Percentiles rank a stretch among this genome's conserved stretches.
These are phyloP conservation scores for Novumbra hubbsi DNA, from an alignment of 2,797 vertebrate species.

Conservation along the genomic window DNA sequence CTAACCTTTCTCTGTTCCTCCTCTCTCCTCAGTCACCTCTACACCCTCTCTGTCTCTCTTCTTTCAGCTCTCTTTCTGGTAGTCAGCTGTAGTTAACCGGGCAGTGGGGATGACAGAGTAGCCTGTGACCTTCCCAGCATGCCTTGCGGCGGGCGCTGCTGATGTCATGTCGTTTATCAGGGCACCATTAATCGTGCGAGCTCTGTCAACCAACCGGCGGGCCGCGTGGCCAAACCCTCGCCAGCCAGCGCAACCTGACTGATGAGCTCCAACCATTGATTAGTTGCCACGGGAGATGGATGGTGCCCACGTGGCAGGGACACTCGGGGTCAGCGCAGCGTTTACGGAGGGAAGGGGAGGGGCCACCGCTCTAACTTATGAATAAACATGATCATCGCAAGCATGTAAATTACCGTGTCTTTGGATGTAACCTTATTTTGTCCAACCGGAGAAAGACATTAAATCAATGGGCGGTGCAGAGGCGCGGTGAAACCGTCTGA, in stretches of 20 bases:
- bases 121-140: conserved; percentile 74
- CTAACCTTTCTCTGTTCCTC: no score
- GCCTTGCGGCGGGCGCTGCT: conserved; percentile 60
- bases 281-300: conserved; percentile 92
- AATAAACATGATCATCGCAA: conserved; percentile 62
- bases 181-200: conserved; percentile 87
- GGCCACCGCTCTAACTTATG: conserved; percentile 47
- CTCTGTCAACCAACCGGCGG: conserved; percentile 35
- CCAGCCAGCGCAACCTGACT: conserved; percentile 72
- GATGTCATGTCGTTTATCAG: conserved; percentile 81
- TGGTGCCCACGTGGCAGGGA: conserved; percentile 90
- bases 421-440: conserved; percentile 68
- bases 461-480: conserved; percentile 57
- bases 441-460: conserved; percentile 74
- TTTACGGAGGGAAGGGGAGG: conserved; percentile 38
- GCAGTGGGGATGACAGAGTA: conserved; percentile 5
- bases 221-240: conserved; percentile 28
- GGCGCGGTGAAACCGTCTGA: conserved; percentile 8
- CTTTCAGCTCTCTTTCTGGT: not conserved
- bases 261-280: conserved; percentile 94
- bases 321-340: conserved; percentile 83
- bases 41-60: not conserved
- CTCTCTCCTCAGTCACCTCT: not conserved
- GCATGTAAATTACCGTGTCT: conserved; percentile 69
- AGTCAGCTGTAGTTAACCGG: not conserved